Percentiles rank a stretch among this genome's conserved stretches.
These are phyloP conservation scores for Campaea margaritaria DNA, from an alignment of 2,888 invertebrate species.

Conservation along the genomic window DNA sequence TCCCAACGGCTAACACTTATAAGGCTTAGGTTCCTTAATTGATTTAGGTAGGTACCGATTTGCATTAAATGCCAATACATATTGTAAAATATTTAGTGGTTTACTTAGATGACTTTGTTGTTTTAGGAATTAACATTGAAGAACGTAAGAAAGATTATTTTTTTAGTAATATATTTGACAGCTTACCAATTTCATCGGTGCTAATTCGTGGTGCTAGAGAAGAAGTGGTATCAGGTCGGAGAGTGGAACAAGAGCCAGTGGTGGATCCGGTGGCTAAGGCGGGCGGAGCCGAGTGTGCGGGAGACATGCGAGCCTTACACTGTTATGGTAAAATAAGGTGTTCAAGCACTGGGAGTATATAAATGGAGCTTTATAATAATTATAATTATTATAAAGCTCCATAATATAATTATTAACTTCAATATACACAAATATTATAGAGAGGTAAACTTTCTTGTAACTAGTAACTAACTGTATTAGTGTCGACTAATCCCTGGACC, in stretches of 20 bases:
- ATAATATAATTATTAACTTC: too few relatives aligned
- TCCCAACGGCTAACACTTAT: too few relatives aligned
- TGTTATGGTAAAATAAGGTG: constrained; percentile 37
- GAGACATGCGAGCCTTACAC: constrained; percentile 59
- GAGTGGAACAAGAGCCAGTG: constrained; percentile 47
- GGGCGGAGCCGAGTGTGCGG: constrained; percentile 78
- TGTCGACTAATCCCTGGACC: too few relatives aligned
- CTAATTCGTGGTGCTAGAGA: constrained; percentile 48
- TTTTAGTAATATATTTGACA: not conserved
- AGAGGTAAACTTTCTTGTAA: too few relatives aligned
- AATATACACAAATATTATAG: too few relatives aligned
- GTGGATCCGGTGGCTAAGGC: constrained; percentile 51
- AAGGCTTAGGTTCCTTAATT: too few relatives aligned
- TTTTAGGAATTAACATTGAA: not conserved
- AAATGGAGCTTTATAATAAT: too few relatives aligned
- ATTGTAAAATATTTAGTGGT: not conserved
- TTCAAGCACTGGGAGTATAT: too few relatives aligned
- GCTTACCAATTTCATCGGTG: constrained; percentile 66
- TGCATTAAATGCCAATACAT: not conserved
- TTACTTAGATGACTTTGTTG: not conserved
- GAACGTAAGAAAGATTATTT: not conserved
- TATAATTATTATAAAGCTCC: too few relatives aligned
- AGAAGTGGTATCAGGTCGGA: constrained; percentile 51
- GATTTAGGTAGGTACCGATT: too few relatives aligned
- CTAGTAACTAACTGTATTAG: too few relatives aligned